Conservation (phyloP, 2,113 vertebrate species). For the Probosciger aterrimus region DNA sequence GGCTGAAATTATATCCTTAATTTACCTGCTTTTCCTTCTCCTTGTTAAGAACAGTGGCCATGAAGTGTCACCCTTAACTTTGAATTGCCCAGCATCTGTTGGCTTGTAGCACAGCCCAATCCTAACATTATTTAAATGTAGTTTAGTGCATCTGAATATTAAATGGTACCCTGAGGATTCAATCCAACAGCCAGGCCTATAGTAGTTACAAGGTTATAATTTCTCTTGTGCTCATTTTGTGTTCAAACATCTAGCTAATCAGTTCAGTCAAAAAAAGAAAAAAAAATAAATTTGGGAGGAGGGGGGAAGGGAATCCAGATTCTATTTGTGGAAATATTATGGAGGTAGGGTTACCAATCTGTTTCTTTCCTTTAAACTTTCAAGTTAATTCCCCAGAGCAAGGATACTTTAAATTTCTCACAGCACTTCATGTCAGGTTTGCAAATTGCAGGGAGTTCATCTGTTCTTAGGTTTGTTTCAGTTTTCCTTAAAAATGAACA, state of each 20-base stretch:
- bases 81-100: constrained; percentile 20
- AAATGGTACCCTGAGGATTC: neutral
- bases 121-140: neutral
- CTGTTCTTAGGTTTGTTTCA: neutral
- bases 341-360: neutral
- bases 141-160: neutral
- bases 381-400: neutral
- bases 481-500: neutral
- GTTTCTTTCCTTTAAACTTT: neutral
- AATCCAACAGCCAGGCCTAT: neutral
- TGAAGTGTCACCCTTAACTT: constrained; percentile 6
- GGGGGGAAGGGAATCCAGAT: neutral
- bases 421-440: neutral
- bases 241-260: neutral
- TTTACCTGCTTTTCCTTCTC: neutral
- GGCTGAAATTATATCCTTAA: constrained; percentile 18
- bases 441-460: neutral
- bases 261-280: neutral
- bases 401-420: neutral
- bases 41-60: constrained; percentile 3
- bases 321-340: neutral
- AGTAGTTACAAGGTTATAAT: neutral
- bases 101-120: neutral
- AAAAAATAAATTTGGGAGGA: no score
- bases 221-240: neutral